A percentile compares a stretch with the other conserved stretches of the same genome.
These are phyloP conservation scores for Dolichotis patagonum DNA, from an alignment of 2,113 vertebrate genomes.

Conservation along the genomic window DNA sequence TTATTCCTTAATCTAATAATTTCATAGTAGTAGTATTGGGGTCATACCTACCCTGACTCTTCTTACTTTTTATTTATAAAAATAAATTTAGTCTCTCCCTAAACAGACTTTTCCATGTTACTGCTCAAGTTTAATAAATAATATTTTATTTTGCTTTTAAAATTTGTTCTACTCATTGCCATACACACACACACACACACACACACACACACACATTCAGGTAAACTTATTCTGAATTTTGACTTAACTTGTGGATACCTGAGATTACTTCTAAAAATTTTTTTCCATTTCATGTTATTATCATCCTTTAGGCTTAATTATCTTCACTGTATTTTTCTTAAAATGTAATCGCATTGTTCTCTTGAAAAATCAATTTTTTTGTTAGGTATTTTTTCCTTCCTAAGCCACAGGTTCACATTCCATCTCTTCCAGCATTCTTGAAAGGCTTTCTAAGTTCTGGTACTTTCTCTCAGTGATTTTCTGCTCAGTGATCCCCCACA, in stretches of 20 bases:
- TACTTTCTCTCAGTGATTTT: not conserved
- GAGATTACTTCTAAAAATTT: not conserved
- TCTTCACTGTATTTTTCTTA: not conserved
- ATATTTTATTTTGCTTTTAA: not conserved
- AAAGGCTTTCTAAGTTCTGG: not conserved
- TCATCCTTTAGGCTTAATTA: not conserved
- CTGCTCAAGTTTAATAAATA: not conserved
- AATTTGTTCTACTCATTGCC: not conserved
- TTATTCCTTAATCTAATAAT: not conserved
- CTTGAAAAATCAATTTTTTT: not conserved
- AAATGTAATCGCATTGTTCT: not conserved
- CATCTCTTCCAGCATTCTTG: not conserved
- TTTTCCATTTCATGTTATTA: not conserved
- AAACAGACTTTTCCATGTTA: not conserved
- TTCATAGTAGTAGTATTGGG: not conserved
- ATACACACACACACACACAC: too few species aligned
- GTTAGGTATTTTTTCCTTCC: not conserved
- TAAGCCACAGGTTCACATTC: not conserved
- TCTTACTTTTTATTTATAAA: not conserved
- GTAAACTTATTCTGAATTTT: not conserved
- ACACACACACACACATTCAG: not conserved
- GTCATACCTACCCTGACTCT: not conserved
- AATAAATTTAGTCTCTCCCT: not conserved
- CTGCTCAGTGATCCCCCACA: not conserved
- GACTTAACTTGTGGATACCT: not conserved